Base-by-base conservation (phyloP, 2,113 vertebrate species). In the Cyanoderma ruficeps region DNA sequence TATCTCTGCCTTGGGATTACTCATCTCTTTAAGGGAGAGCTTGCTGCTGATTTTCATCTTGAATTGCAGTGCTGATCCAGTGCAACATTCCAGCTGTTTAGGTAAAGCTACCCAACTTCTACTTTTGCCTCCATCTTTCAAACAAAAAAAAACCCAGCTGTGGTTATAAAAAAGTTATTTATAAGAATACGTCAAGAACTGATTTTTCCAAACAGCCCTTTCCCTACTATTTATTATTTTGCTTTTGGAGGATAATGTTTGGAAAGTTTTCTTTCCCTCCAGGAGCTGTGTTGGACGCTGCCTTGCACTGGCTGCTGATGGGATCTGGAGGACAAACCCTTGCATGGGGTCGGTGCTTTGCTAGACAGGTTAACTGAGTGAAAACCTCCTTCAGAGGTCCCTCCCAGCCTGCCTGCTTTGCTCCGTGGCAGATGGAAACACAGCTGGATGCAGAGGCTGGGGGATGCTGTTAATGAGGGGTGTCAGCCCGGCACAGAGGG, bases 401-500 rank as follows among this genome's bases (percentile, higher is more conserved):
- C 75, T 85, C 13, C 1, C 10, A 44, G 49, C n/a, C 59, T 46
- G 42, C 11, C 41, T 42, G 10, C 67, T n/a, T 5, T 47, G 64
- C 55, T 47, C 10, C 4, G 30, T 7, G 41, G 39, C 60, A 70
- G 60, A 60, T 60, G 50, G 27, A n/a, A 23, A 3, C 15, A 11
- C 25, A 55, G 60, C 22, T 68, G 79, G 74, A 44, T 19, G 50
- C 65, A 53, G 79, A 57, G 52, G 10, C 8, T 14, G 37, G 30
- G n/a, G 9, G 20, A 59, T 19, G 41, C 30, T 75, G 56, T 39
- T 79, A 2, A 6, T 7, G 80, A 71, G n/a, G 18, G 61, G 4
- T 31, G 20, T 18, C 46, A 49, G 39, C 44, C 13, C 0, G 0
- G 55, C 0, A 2, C 37, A 28, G 56, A 56, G 55, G 8, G 20